These are phyloP conservation scores for Drusus annulatus DNA, from an alignment of 1,140 invertebrate genomes.

Conservation along the genomic window DNA sequence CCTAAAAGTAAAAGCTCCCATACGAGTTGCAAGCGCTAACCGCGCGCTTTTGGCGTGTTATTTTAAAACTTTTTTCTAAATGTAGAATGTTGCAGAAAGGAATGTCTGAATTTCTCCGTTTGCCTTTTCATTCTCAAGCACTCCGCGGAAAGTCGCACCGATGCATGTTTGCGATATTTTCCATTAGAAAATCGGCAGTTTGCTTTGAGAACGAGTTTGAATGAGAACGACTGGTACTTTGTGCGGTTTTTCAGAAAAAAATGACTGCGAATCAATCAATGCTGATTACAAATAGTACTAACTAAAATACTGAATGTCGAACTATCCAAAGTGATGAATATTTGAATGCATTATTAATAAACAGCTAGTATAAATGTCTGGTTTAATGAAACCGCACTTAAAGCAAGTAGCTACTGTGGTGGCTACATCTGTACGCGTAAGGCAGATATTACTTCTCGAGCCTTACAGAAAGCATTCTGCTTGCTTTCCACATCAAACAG, in stretches of 20 bases:
- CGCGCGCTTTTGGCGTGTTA: conserved; percentile 9
- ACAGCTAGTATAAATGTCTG: too few relatives aligned
- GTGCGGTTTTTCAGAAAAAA: conserved; percentile 9
- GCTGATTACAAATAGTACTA: background rate
- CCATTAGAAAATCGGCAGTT: conserved; percentile 31
- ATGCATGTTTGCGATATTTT: background rate
- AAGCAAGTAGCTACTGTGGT: too few relatives aligned
- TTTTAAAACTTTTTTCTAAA: conserved; percentile 11
- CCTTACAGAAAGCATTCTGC: conserved; percentile 16
- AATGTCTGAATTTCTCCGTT: conserved; percentile 15
- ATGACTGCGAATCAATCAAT: background rate
- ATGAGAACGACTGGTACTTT: background rate
- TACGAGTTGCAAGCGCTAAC: background rate
- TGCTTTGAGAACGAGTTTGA: conserved; percentile 19
- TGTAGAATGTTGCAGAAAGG: conserved; percentile 22
- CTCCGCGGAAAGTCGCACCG: background rate
- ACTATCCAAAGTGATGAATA: too few relatives aligned
- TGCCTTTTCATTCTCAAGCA: conserved; percentile 40
- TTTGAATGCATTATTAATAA: too few relatives aligned
- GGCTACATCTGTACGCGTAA: background rate
- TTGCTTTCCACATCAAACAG: conserved; percentile 32
- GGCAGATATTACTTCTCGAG: conserved; percentile 21
- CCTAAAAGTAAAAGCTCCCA: background rate
- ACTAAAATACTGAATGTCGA: too few relatives aligned
- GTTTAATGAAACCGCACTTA: too few relatives aligned